phyloP scores from a whole-genome alignment of 2,113 vertebrate genomes.

The Hydrochoerus hydrochaeris region DNA sequence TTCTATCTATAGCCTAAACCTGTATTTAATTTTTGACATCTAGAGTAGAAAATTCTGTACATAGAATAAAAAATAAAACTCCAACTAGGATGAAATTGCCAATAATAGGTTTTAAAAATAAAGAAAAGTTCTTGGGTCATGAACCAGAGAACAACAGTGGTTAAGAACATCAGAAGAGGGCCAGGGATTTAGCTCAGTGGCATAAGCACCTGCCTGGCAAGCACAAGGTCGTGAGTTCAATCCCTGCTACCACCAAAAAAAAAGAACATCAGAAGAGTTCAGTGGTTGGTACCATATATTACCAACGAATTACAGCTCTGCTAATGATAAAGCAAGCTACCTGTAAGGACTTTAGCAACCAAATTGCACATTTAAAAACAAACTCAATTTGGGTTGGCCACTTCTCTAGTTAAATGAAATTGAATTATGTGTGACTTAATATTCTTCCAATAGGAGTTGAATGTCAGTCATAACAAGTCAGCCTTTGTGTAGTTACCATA shows the following conservation, averaged over 20 bases:
- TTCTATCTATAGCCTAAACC: neutral
- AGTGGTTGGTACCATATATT: neutral
- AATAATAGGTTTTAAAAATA: neutral
- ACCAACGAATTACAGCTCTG: neutral
- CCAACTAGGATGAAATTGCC: neutral
- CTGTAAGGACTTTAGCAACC: neutral
- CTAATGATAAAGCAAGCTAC: neutral
- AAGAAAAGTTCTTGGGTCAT: constrained; percentile 11
- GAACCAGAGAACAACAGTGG: neutral
- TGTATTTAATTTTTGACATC: constrained; percentile 36
- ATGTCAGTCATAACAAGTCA: neutral
- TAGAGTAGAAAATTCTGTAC: neutral
- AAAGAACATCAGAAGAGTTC: constrained; percentile 14
- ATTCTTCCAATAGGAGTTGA: neutral
- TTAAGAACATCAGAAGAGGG: constrained; percentile 20
- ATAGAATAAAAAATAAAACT: constrained; percentile 15
- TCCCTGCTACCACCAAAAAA: too few relatives aligned
- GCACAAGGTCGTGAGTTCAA: too few relatives aligned
- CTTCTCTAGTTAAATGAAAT: constrained; percentile 7
- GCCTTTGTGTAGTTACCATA: neutral
- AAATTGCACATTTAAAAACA: neutral
- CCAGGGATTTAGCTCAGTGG: too few relatives aligned
- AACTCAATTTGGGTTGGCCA: neutral
- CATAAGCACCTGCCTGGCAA: too few relatives aligned
- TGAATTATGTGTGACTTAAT: neutral